phyloP scores from a whole-genome alignment of 2,888 invertebrate genomes.

The Eupithecia insigniata region DNA sequence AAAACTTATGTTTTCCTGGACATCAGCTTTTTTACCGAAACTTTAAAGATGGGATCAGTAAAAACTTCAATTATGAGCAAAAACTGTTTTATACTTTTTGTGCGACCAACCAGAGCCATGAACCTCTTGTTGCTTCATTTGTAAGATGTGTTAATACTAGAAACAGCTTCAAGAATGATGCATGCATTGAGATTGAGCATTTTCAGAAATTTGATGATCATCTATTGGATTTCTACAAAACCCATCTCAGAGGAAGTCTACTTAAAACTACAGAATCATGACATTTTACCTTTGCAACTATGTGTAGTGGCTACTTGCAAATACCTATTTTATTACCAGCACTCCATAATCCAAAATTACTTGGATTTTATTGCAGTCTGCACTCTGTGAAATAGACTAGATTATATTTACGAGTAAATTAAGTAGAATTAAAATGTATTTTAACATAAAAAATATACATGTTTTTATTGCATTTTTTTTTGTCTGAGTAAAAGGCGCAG shows the following conservation, averaged over 20 bases:
- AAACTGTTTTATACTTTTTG: conserved; percentile 79
- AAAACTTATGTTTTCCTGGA: conserved; percentile 60
- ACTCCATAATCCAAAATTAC: background rate
- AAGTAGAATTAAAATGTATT: background rate
- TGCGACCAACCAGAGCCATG: conserved; percentile 62
- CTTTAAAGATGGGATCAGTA: conserved; percentile 72
- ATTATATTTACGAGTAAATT: background rate
- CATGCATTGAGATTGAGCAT: conserved; percentile 68
- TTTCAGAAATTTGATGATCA: conserved; percentile 62
- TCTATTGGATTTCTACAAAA: conserved; percentile 64
- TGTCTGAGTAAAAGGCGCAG: background rate
- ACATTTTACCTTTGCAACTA: conserved; percentile 3
- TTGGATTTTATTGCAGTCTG: background rate
- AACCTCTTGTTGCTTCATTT: conserved; percentile 67
- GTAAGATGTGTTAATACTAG: conserved; percentile 66
- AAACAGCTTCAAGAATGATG: conserved; percentile 66
- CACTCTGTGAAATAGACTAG: background rate
- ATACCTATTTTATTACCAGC: background rate
- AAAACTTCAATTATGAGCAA: conserved; percentile 66
- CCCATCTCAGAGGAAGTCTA: conserved; percentile 48
- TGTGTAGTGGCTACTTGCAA: background rate
- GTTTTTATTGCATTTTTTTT: background rate
- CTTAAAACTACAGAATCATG: conserved; percentile 20
- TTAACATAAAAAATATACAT: background rate
- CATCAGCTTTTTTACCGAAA: conserved; percentile 78